Evolutionary conservation across 2,888 invertebrate genomes (phyloP).

Genomic region (Andrena bucephala): DNA sequence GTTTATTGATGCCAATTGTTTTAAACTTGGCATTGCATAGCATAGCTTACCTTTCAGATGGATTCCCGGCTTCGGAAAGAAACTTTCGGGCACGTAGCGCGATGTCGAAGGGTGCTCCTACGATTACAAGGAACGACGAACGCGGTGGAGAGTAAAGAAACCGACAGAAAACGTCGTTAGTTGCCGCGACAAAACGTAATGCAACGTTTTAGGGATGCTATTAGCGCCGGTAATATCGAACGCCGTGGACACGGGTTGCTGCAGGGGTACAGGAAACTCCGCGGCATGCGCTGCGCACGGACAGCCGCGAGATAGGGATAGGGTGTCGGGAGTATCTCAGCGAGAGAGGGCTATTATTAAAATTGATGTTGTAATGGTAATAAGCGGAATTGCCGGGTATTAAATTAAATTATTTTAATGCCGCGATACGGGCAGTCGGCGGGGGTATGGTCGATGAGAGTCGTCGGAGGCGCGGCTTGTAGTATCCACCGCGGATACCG

Average conservation of each 20-base stretch:
- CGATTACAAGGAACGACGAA: neutral
- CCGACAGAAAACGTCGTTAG: neutral
- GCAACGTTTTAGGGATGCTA: constrained; percentile 30
- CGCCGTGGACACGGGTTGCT: constrained; percentile 31
- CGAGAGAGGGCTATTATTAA: constrained; percentile 77
- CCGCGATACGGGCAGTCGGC: constrained; percentile 50
- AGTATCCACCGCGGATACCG: constrained; percentile 64
- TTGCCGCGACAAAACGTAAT: constrained; percentile 14
- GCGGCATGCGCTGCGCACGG: constrained; percentile 13
- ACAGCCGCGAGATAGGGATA: constrained; percentile 31
- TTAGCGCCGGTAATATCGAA: constrained; percentile 39
- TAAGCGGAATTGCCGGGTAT: constrained; percentile 79
- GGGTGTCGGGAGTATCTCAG: constrained; percentile 70
- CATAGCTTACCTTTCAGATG: too few species aligned
- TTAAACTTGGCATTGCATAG: too few species aligned
- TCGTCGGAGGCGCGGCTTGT: constrained; percentile 69
- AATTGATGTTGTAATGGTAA: constrained; percentile 79
- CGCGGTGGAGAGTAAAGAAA: neutral
- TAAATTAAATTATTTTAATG: constrained; percentile 81
- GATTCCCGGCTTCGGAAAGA: too few species aligned
- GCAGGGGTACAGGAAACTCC: constrained; percentile 58
- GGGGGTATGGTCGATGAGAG: constrained; percentile 48
- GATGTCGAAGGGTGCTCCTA: too few species aligned
- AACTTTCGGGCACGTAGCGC: too few species aligned
- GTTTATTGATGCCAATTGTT: too few species aligned